Evolutionary conservation across 2,113 vertebrate genomes (phyloP), one percentile per base, ranked within the genome.

Genomic region (Erythrocebus patas): DNA sequence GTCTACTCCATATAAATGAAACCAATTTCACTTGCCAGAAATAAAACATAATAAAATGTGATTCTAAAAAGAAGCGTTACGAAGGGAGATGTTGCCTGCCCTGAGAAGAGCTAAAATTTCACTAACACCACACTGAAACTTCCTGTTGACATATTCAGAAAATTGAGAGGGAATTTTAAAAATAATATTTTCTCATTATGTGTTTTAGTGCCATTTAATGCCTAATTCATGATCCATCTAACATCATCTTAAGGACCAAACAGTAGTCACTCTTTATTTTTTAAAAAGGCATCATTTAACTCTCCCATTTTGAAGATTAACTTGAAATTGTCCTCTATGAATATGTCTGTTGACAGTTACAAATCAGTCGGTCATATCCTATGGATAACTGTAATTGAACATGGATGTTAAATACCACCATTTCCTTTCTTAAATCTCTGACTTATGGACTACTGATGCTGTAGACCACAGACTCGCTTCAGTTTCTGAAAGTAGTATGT

Each of bases 11-110:
- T 38, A 2, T 76, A 96, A 86, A 52, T 23, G 52, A 94, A 94
- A 97, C 73, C 13, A 3, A 52, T 17, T 81, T 97, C 82, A 89
- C 55, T 93, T 97, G 40, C 32, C 52, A 81, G 57, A 93, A 95
- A 61, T 73, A 80, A 92, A 81, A 79, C 40, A 12, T 45, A 93
- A 61, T 68, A 80, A 92, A 81, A 87, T 52, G 20, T 52, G 64
- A 32, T 43, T n/a, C 25, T 64, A 84, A 52, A 45, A 93, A 73
- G 4, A 66, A 93, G 55, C 12, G 27, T 6, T 81, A 68, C 22
- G 32, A 94, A 86, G 17, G 32, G 30, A 84, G 43, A 70, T 40
- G 22, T 82, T 83, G 43, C 43, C 43, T 40, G 5, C 86, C 91
- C 59, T 32, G 22, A 91, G 23, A 45, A 90, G 12, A 86, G 30